A percentile compares a stretch with the other conserved stretches of the same genome.
Evolutionary conservation across 92 coral and sea anemone species (phyloP).

Genomic region (Porites cylindrica): DNA sequence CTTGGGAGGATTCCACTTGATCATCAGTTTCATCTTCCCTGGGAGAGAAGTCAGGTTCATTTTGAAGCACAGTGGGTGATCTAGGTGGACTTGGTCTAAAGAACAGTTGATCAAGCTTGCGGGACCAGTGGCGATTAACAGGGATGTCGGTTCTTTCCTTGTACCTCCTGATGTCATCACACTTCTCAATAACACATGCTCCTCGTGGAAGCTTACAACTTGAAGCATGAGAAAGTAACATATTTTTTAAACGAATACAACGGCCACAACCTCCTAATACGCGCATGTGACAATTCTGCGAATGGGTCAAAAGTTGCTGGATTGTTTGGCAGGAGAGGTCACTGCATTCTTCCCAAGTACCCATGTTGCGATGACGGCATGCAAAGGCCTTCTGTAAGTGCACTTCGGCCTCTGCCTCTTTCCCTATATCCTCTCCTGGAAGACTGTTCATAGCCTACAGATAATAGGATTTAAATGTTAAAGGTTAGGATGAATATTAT

Average conservation of each 20-base stretch:
- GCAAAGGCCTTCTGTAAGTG: not conserved
- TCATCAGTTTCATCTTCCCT: not conserved
- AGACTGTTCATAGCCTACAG: not conserved
- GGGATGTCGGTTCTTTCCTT: not conserved
- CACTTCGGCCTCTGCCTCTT: not conserved
- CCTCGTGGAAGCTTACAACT: slow-evolving; percentile 22
- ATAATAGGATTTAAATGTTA: not conserved
- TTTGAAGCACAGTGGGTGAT: slow-evolving; percentile 14
- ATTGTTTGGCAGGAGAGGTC: slow-evolving; percentile 40
- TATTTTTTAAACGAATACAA: slow-evolving; percentile 27
- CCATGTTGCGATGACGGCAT: slow-evolving; percentile 13
- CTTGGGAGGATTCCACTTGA: not conserved
- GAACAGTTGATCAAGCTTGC: slow-evolving; percentile 48
- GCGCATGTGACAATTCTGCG: slow-evolving; percentile 45
- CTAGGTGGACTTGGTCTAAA: slow-evolving; percentile 39
- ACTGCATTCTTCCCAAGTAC: slow-evolving; percentile 27
- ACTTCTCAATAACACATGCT: slow-evolving; percentile 41
- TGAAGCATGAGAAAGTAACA: slow-evolving; percentile 41
- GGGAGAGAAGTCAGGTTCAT: slow-evolving; percentile 4
- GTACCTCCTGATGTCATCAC: slow-evolving; percentile 56
- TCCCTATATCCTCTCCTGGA: not conserved
- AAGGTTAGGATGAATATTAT: not conserved
- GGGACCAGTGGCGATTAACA: slow-evolving; percentile 36
- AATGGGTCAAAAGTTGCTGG: slow-evolving; percentile 37
- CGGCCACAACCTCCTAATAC: slow-evolving; percentile 58